Conservation (phyloP, 2,113 vertebrate species). For the Sceloporus undulatus region DNA sequence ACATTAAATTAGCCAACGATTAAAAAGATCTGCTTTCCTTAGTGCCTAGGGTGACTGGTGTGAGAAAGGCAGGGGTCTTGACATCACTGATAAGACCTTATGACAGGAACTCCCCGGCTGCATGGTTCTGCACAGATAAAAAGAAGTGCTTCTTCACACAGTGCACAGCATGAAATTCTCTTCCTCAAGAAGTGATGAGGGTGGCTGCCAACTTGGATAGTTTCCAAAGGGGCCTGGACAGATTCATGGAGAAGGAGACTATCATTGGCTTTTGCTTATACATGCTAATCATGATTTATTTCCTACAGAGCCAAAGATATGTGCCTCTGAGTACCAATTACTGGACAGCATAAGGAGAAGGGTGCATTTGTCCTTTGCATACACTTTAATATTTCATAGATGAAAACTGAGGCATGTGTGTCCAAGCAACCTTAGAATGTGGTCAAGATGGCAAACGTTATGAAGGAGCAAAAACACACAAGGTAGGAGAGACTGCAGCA, state of each 20-base stretch:
- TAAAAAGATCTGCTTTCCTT: slow-evolving; percentile 10
- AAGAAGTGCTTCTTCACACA: not conserved
- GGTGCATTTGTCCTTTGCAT: too few species aligned
- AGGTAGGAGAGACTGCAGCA: too few species aligned
- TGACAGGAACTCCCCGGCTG: not conserved
- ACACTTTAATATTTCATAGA: too few species aligned
- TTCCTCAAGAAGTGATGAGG: not conserved
- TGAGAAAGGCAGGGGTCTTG: not conserved
- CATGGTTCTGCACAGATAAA: not conserved
- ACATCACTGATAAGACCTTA: not conserved
- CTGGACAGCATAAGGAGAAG: not conserved
- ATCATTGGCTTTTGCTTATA: not conserved
- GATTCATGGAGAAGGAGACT: not conserved
- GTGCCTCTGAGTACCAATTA: not conserved
- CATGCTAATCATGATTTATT: not conserved
- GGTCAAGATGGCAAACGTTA: too few species aligned
- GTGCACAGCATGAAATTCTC: not conserved
- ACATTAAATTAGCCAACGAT: slow-evolving; percentile 35
- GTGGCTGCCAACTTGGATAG: not conserved
- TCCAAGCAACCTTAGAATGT: too few species aligned
- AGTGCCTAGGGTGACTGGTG: not conserved
- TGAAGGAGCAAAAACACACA: too few species aligned
- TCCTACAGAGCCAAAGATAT: not conserved
- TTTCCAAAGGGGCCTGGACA: not conserved
- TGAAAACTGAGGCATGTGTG: too few species aligned